These are phyloP conservation scores for Oryzias melastigma DNA, from an alignment of 2,113 vertebrate species.

Conservation along the genomic window DNA sequence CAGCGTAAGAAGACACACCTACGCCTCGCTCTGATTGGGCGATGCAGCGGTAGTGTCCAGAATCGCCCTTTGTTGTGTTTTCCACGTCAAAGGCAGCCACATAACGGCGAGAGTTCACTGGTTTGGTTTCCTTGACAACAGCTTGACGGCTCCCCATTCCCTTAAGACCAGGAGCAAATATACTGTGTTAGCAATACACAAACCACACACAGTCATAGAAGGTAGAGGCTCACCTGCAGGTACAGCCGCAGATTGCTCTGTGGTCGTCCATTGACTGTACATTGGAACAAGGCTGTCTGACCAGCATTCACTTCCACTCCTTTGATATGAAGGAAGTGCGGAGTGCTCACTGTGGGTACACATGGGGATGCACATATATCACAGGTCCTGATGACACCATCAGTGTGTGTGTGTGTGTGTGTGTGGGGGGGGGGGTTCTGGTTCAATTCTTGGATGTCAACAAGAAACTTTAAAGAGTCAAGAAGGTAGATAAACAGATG, in stretches of 20 bases:
- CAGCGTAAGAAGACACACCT: constrained; percentile 90
- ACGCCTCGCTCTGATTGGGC: constrained; percentile 87
- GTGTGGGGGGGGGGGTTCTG: constrained; percentile 6
- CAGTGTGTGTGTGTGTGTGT: constrained; percentile 3
- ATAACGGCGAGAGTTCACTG: constrained; percentile 83
- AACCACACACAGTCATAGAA: background rate
- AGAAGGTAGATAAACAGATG: constrained; percentile 47
- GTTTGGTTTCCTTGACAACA: constrained; percentile 84
- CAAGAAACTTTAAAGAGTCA: constrained; percentile 20
- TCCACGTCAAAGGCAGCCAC: constrained; percentile 87
- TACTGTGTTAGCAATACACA: background rate
- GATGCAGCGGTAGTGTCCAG: constrained; percentile 92
- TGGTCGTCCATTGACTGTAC: constrained; percentile 88
- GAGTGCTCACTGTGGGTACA: constrained; percentile 83
- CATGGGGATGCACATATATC: constrained; percentile 16
- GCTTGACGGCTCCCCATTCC: constrained; percentile 84
- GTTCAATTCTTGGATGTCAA: constrained; percentile 8
- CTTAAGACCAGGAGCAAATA: constrained; percentile 54
- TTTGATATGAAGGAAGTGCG: constrained; percentile 93
- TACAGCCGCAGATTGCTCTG: constrained; percentile 82
- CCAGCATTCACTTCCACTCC: constrained; percentile 94
- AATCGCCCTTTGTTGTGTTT: constrained; percentile 88
- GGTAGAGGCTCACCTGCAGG: constrained; percentile 80
- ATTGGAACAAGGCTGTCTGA: constrained; percentile 89
- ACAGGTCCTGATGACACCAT: constrained; percentile 38